phyloP scores from a whole-genome alignment of 2,113 vertebrate genomes.

The Bufo gargarizans region DNA sequence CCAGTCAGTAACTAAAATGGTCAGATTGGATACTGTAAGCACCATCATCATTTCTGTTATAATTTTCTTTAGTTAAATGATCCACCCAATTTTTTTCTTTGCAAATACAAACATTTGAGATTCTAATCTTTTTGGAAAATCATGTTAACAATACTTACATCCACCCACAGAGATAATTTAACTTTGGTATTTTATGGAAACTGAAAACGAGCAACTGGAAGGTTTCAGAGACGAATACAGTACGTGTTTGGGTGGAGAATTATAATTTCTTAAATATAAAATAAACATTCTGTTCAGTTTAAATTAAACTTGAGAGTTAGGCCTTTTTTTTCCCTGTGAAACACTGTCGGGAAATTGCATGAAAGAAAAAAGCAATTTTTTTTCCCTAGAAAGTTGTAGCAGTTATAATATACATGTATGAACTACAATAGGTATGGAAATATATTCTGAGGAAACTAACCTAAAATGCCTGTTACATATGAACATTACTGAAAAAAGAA shows the following conservation, averaged over 20 bases:
- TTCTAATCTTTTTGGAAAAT: neutral
- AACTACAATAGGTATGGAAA: neutral
- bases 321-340: neutral
- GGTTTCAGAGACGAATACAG: conserved; percentile 13
- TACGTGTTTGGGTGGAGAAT: conserved; percentile 4
- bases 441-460: neutral
- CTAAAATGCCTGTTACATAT: too few relatives aligned
- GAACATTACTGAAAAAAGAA: neutral
- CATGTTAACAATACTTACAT: conserved; percentile 13
- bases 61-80: too few relatives aligned
- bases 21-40: too few relatives aligned
- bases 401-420: neutral
- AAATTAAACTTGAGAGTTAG: conserved; percentile 6
- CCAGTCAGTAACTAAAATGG: too few relatives aligned
- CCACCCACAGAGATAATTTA: conserved; percentile 17
- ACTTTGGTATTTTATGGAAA: conserved; percentile 5
- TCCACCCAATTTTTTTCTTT: neutral
- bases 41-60: too few relatives aligned
- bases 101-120: neutral
- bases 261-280: conserved; percentile 30
- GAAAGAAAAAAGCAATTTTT: neutral
- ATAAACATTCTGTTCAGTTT: conserved; percentile 36
- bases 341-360: conserved; percentile 1
- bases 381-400: neutral
- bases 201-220: conserved; percentile 25